phyloP scores from a whole-genome alignment of 2,113 vertebrate species.

The Oncorhynchus keta region DNA sequence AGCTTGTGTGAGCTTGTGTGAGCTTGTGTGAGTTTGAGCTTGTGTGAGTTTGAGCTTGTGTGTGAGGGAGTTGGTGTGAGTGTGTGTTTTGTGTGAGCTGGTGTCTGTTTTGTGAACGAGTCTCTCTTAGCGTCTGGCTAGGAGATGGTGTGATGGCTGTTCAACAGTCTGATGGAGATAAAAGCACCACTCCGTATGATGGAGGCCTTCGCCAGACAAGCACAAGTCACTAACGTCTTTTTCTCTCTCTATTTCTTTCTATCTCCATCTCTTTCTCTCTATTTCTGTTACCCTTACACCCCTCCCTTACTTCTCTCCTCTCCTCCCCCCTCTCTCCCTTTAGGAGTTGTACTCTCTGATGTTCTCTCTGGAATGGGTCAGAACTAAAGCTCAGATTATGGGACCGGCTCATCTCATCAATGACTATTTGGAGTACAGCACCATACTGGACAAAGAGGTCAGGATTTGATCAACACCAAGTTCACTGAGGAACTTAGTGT shows the following conservation, averaged over 20 bases:
- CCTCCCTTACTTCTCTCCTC: not conserved
- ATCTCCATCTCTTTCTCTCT: not conserved
- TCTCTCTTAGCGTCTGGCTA: too few relatives aligned
- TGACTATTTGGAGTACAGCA: conserved; percentile 87
- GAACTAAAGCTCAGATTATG: conserved; percentile 85
- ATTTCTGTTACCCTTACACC: not conserved
- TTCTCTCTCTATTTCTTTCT: too few relatives aligned
- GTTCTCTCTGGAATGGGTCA: conserved; percentile 96
- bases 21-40: too few relatives aligned
- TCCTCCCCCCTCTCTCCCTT: conserved; percentile 21
- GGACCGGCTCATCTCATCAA: conserved; percentile 93
- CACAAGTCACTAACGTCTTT: too few relatives aligned
- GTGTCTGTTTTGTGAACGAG: too few relatives aligned
- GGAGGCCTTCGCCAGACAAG: not conserved
- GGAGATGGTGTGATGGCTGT: too few relatives aligned
- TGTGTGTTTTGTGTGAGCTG: too few relatives aligned
- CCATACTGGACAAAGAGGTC: conserved; percentile 91
- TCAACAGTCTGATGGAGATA: too few relatives aligned
- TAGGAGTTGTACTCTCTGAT: conserved; percentile 88
- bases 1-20: too few relatives aligned
- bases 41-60: too few relatives aligned
- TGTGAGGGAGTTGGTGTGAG: too few relatives aligned
- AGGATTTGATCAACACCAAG: conserved; percentile 15
- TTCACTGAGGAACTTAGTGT: not conserved
- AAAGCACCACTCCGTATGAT: not conserved